Evolutionary conservation across 2,888 invertebrate species (phyloP), one percentile per base, ranked within the genome.

Genomic region (Malthinus flaveolus): DNA sequence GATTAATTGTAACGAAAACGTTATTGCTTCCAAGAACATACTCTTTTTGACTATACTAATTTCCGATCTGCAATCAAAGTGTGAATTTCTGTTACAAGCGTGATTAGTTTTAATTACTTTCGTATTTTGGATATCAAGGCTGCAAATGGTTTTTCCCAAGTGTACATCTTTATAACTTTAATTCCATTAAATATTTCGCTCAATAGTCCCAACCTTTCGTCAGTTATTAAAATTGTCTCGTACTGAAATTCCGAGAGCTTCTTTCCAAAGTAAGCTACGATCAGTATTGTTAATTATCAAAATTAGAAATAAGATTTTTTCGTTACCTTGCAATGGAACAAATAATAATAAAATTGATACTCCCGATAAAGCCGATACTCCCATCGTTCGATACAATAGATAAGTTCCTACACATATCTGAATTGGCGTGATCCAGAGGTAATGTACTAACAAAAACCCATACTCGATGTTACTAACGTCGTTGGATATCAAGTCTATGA

Each of bases 81-180:
- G 0, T 9, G 23, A 23, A 5, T 23, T 23, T 23, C 3, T 3
- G 23, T 23, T 23, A 23, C 3, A 23, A 2, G 2, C 5, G 23
- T 23, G 5, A 5, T 49, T 13, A 2, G 15, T 32, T 7, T 12
- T 32, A 37, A 56, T 56, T 80, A 83, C 79, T 76, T 78, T 73
- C 93, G 79, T 1, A 88, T 84, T 36, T 81, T 68, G 13, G 82
- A 85, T 1, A 96, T 89, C 59, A 95, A 83, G 65, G 85, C 84
- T 23, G 88, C 86, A 73, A 97, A 96, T 0, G 95, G 91, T 69
- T 86, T 86, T 75, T 97, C 97, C 91, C 96, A 97, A 0, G 95
- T 91, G 72, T 95, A 97, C 95, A 97, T 95, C 81, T 97, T 97
- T 66, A 97, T 92, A 0, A 96, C 93, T 79, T 93, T 87, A 73